Evolutionary conservation across 2,797 vertebrate species (phyloP), one percentile per base, ranked within the genome.

Genomic region (Phrynocephalus forsythii): DNA sequence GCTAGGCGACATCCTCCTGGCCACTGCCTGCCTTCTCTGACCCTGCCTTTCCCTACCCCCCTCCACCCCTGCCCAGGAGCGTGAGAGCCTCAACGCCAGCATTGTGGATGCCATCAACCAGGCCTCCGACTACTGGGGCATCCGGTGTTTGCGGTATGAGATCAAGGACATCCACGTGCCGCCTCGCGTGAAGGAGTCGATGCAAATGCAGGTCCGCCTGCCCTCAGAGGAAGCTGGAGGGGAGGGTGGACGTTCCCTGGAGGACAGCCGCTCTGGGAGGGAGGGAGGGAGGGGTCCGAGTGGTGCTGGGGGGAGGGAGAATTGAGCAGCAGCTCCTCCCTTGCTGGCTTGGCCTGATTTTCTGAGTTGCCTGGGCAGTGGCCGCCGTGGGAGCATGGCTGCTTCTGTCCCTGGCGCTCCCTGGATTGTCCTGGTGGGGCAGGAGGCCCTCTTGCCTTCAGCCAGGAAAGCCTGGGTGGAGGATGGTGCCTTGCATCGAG

Each of bases 121-220:
- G 95, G 98, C 99, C 0, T 96, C 98, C 0, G 98, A 99, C 52
- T 98, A 96, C 2, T 99, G 99, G 99, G 99, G 99, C 38, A 99
- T 99, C 93, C 98, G 97, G 5, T 99, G 99, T 92, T 97, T 99
- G 56, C 98, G 99, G 15, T 99, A 99, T 0, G 98, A 99, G 95
- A 99, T 99, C 94, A 99, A 99, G 95, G 98, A 99, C 92, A 99
- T 99, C 85, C 97, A 99, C 0, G 98, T 99, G 28, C 99, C 99
- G 0, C 98, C 98, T 0, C 97, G 98, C 0, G 98, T 99, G 84
- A 98, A 99, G 91, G 99, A 99, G 63, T 99, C 99, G 84, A 99
- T 99, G 99, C 99, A 99, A 96, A 99, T 99, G 98, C 99, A 99
- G 98, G 99, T 99, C 91, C 81, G 95, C 2, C 2, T 0, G 22